These are phyloP conservation scores for Oreochromis niloticus DNA, from an alignment of 2,113 vertebrate genomes.

Conservation along the genomic window DNA sequence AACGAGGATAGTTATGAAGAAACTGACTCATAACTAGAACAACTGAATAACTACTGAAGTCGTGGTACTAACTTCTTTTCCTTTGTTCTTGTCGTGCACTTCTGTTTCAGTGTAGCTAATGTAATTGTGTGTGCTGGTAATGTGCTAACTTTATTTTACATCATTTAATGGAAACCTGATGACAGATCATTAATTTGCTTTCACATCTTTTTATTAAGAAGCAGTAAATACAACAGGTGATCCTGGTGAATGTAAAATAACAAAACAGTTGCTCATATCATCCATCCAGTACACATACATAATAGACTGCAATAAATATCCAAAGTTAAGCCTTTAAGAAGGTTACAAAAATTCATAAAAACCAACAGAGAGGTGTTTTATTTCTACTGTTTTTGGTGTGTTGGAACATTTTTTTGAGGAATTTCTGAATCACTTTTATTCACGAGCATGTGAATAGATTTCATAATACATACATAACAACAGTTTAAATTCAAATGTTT, in stretches of 20 bases:
- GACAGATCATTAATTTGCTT: rapidly evolving
- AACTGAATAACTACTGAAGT: not conserved
- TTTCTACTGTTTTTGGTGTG: not conserved
- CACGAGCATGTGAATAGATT: too few species aligned
- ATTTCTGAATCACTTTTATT: too few species aligned
- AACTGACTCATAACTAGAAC: not conserved
- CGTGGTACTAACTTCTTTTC: not conserved
- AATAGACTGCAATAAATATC: rapidly evolving
- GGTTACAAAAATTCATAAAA: rapidly evolving
- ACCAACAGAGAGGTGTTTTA: not conserved
- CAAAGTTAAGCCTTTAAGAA: not conserved
- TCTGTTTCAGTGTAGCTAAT: not conserved
- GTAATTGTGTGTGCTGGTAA: not conserved
- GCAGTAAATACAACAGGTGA: not conserved
- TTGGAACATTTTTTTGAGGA: too few species aligned
- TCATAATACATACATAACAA: not conserved
- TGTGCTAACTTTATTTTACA: rapidly evolving
- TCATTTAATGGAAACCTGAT: not conserved
- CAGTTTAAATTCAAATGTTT: not conserved
- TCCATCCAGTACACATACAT: not conserved
- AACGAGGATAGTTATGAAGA: not conserved
- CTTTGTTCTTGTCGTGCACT: not conserved
- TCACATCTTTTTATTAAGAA: not conserved
- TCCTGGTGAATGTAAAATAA: not conserved
- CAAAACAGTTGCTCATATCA: too few species aligned